Conservation (phyloP, 1,140 invertebrate genomes). For the Centruroides vittatus region DNA sequence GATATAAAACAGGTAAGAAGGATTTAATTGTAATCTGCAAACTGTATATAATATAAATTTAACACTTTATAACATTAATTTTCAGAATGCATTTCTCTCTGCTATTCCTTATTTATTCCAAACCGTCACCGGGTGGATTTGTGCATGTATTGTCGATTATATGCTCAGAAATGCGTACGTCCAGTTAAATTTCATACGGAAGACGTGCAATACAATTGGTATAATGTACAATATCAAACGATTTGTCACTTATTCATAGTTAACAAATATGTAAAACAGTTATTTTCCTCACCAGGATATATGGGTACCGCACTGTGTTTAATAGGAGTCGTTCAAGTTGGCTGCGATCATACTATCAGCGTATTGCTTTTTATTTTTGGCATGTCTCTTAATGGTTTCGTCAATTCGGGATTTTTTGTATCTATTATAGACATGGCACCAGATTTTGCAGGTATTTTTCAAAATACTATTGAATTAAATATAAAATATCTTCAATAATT, state of each 20-base stretch:
- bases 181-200: slow-evolving; percentile 11
- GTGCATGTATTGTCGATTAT: slow-evolving; percentile 33
- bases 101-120: slow-evolving; percentile 41
- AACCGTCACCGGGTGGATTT: slow-evolving; percentile 31
- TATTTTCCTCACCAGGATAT: slow-evolving; percentile 13
- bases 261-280: not conserved
- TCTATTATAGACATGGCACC: slow-evolving; percentile 20
- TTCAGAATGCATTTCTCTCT: slow-evolving; percentile 40
- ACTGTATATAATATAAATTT: slow-evolving; percentile 17
- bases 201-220: slow-evolving; percentile 19
- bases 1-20: slow-evolving; percentile 57
- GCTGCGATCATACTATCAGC: slow-evolving; percentile 7
- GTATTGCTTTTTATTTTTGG: slow-evolving; percentile 14
- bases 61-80: not conserved
- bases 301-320: slow-evolving; percentile 16
- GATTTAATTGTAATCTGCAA: not conserved
- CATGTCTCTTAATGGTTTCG: slow-evolving; percentile 17
- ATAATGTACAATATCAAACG: not conserved
- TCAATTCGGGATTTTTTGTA: slow-evolving; percentile 14
- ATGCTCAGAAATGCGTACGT: slow-evolving; percentile 19
- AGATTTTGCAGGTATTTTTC: slow-evolving; percentile 14
- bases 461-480: no score
- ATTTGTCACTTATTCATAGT: not conserved
- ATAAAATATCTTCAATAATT: no score
- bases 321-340: slow-evolving; percentile 8